These are phyloP conservation scores for Microtus richardsoni DNA, from an alignment of 2,113 vertebrate genomes.

Conservation along the genomic window DNA sequence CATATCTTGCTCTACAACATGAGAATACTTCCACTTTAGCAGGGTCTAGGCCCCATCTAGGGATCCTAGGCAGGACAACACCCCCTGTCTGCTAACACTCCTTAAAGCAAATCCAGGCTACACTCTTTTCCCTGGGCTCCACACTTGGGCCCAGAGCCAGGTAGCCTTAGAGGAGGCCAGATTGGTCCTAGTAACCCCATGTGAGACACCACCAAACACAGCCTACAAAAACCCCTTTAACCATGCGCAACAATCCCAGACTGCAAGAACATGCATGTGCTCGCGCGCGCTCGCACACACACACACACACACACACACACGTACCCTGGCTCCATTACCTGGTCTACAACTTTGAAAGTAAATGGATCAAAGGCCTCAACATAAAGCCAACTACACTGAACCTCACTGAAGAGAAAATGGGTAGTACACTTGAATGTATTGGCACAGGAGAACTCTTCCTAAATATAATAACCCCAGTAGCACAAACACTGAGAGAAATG, in stretches of 20 bases:
- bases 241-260: not conserved
- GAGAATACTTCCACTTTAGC: not conserved
- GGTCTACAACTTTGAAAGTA: not conserved
- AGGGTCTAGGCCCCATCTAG: not conserved
- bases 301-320: no score
- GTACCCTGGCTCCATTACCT: not conserved
- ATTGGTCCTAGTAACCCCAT: not conserved
- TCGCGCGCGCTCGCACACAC: no score
- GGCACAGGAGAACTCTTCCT: no score
- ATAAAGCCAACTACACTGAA: no score
- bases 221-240: not conserved
- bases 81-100: not conserved
- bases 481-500: no score
- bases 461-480: no score
- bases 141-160: not conserved
- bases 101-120: not conserved
- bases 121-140: not conserved
- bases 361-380: no score
- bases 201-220: not conserved
- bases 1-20: not conserved
- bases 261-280: no score
- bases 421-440: no score
- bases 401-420: no score
- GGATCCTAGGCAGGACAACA: not conserved
- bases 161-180: not conserved